Conservation (phyloP, 2,113 vertebrate species). For the Lucifuga dentata region DNA sequence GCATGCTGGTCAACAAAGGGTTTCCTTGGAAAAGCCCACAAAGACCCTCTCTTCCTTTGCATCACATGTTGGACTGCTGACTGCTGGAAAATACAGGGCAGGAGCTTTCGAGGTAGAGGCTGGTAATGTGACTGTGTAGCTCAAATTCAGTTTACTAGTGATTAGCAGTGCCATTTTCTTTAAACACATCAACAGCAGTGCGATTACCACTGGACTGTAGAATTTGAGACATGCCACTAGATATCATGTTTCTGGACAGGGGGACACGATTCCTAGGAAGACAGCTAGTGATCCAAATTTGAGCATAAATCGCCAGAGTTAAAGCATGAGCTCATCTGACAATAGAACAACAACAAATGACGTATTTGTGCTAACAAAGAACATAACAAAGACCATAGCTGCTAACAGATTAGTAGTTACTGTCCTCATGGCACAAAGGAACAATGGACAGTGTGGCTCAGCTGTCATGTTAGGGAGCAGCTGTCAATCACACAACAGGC, state of each 20-base stretch:
- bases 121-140: neutral
- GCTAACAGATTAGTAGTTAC: slow-evolving; percentile 8
- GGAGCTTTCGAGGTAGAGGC: slow-evolving; percentile 10
- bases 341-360: slow-evolving; percentile 11
- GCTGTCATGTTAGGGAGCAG: slow-evolving; percentile 49
- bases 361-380: neutral
- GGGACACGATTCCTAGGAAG: neutral
- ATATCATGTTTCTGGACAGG: neutral
- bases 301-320: neutral
- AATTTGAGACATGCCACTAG: neutral
- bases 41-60: slow-evolving; percentile 42
- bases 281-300: neutral
- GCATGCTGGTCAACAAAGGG: slow-evolving; percentile 62
- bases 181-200: slow-evolving; percentile 10
- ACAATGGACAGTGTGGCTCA: slow-evolving; percentile 56
- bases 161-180: neutral
- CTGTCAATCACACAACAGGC: slow-evolving; percentile 48
- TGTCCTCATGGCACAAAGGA: slow-evolving; percentile 48
- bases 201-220: neutral
- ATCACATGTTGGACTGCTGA: slow-evolving; percentile 67
- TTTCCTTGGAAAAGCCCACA: slow-evolving; percentile 72
- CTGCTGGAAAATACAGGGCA: slow-evolving; percentile 52
- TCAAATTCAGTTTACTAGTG: neutral
- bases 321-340: too few relatives aligned
- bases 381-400: neutral